Conservation (phyloP, 2,797 vertebrate genomes). For the Falco concolor region DNA sequence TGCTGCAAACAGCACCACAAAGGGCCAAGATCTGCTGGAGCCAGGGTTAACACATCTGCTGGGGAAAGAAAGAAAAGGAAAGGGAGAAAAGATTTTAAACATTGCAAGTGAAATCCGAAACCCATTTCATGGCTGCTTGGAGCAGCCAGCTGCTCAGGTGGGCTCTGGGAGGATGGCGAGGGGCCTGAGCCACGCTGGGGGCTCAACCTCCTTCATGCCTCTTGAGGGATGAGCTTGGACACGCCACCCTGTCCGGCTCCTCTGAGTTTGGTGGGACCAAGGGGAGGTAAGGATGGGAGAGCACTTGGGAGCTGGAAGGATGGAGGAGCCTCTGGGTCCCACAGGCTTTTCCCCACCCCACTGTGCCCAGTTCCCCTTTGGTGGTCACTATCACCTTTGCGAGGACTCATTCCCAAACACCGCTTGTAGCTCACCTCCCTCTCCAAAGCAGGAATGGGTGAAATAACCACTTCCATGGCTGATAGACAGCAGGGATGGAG, state of each 20-base stretch:
- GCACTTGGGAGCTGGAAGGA: neutral
- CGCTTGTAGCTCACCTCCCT: neutral
- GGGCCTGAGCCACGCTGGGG: fast-evolving
- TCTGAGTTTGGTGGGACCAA: fast-evolving
- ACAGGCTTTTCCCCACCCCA: fast-evolving
- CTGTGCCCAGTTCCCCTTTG: neutral
- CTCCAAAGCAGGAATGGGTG: neutral
- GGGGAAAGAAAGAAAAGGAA: neutral
- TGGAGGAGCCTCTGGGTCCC: neutral
- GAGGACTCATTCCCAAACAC: neutral
- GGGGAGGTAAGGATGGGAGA: neutral
- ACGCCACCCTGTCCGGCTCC: neutral
- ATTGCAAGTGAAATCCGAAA: neutral
- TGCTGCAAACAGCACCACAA: fast-evolving
- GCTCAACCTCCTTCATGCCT: neutral
- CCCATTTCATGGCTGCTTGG: neutral
- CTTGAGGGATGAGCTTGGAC: neutral
- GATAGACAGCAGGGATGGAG: neutral
- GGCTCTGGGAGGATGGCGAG: neutral
- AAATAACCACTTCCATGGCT: neutral
- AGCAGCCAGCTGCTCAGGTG: neutral
- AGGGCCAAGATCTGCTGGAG: neutral
- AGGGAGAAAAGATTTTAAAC: neutral
- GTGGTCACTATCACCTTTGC: neutral
- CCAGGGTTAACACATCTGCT: neutral